Evolutionary conservation across 2,113 vertebrate species (phyloP).

Genomic region (Ovis canadensis): DNA sequence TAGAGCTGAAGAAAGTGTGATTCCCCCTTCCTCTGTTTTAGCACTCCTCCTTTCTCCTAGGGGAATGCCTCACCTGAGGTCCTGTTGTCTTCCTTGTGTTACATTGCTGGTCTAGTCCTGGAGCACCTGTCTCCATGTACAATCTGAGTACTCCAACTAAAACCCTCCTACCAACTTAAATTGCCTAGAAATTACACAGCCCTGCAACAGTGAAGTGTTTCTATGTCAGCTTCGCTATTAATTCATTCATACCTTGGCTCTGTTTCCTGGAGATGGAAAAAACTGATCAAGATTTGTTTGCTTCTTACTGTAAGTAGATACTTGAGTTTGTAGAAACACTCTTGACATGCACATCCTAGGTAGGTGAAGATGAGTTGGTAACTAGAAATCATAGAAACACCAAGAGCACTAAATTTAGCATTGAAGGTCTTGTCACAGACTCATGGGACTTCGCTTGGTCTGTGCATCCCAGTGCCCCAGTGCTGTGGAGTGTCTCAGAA

Average conservation of each 20-base stretch:
- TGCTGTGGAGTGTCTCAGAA: not conserved
- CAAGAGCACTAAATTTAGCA: constrained; percentile 35
- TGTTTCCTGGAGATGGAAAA: not conserved
- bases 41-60: not conserved
- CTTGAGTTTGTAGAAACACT: constrained; percentile 33
- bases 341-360: not conserved
- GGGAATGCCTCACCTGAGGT: not conserved
- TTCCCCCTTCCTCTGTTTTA: not conserved
- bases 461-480: not conserved
- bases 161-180: not conserved
- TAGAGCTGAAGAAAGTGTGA: not conserved
- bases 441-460: not conserved
- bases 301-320: not conserved
- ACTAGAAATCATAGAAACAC: constrained; percentile 8
- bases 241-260: not conserved
- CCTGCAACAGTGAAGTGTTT: not conserved
- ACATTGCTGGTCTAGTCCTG: not conserved
- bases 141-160: not conserved
- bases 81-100: not conserved
- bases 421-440: not conserved
- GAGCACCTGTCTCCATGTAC: not conserved
- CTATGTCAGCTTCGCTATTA: not conserved
- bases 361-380: constrained; percentile 1
- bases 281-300: not conserved
- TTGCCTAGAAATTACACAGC: not conserved